phyloP scores from a whole-genome alignment of 2,113 vertebrate genomes.

The Acrocephalus arundinaceus region DNA sequence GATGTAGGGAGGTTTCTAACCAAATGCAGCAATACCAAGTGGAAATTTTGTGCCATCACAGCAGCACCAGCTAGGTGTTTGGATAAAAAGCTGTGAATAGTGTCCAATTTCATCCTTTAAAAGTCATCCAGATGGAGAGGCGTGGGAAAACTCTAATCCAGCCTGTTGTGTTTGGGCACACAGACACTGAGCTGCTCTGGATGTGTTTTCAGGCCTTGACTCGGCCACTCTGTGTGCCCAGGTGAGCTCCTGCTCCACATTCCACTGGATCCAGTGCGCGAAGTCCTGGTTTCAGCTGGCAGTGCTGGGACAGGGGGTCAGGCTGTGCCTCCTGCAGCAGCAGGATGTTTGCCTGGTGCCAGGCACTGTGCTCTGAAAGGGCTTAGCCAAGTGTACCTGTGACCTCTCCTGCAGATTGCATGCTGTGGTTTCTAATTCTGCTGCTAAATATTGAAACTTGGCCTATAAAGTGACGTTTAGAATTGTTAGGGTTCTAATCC shows the following conservation, averaged over 20 bases:
- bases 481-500: neutral
- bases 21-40: fast-evolving
- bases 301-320: neutral
- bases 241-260: neutral
- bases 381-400: neutral
- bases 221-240: fast-evolving
- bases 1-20: neutral
- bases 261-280: neutral
- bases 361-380: neutral
- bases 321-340: constrained; percentile 3
- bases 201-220: neutral
- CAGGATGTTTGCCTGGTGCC: constrained; percentile 5
- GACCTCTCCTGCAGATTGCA: neutral
- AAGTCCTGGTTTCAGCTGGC: neutral
- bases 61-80: neutral
- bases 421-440: neutral
- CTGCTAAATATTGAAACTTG: neutral
- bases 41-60: neutral
- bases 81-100: neutral
- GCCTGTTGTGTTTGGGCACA: neutral
- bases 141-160: neutral
- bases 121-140: neutral
- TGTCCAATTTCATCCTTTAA: neutral
- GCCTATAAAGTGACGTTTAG: neutral
- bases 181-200: neutral